Evolutionary conservation across 2,113 vertebrate species (phyloP).

Genomic region (Neoarius graeffei): DNA sequence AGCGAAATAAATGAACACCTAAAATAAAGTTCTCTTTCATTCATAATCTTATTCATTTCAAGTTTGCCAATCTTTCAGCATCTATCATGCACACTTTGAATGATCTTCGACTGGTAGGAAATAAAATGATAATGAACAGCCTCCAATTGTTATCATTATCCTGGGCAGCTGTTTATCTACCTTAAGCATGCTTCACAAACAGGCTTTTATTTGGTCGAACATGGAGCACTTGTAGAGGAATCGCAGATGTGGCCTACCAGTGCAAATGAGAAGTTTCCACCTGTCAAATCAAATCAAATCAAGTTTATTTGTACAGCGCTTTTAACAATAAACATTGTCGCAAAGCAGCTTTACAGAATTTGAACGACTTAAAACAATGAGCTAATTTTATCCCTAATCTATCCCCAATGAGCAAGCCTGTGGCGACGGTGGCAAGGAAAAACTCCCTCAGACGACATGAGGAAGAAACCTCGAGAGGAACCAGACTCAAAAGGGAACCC

Average conservation of each 20-base stretch:
- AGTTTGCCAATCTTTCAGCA: background rate
- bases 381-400: no score
- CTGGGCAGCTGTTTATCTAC: slow-evolving; percentile 53
- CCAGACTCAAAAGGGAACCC: no score
- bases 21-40: background rate
- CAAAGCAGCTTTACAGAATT: no score
- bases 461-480: no score
- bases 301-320: no score
- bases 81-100: background rate
- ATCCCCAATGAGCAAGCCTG: no score
- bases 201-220: slow-evolving; percentile 38
- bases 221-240: background rate
- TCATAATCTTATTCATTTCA: background rate
- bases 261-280: slow-evolving; percentile 24
- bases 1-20: background rate
- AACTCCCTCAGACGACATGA: no score
- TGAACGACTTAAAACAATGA: no score
- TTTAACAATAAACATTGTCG: no score
- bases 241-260: background rate
- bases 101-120: slow-evolving; percentile 2
- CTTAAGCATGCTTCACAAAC: slow-evolving; percentile 21
- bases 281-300: no score
- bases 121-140: slow-evolving; percentile 33
- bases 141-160: slow-evolving; percentile 21
- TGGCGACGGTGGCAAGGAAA: no score